Percentiles rank a stretch among this genome's conserved stretches.
These are phyloP conservation scores for Acrocyrtus sp. DNA, from an alignment of 2,888 invertebrate species.

Conservation along the genomic window DNA sequence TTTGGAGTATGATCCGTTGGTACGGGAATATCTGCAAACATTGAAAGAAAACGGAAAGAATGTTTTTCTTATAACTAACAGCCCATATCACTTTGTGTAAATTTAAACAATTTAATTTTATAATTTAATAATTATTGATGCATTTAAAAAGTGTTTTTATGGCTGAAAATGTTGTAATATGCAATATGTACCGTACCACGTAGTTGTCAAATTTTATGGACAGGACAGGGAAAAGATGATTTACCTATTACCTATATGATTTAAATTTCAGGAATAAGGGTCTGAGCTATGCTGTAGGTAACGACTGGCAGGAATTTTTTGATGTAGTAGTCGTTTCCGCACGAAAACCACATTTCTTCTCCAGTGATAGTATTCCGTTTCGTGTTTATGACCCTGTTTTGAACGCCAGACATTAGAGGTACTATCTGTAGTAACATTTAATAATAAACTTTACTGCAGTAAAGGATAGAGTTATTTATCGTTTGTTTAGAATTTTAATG, in stretches of 20 bases:
- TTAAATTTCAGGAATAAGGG: slow-evolving; percentile 77
- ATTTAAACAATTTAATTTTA: not conserved
- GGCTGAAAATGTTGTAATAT: too few relatives aligned
- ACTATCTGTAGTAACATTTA: slow-evolving; percentile 39
- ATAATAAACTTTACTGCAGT: too few relatives aligned
- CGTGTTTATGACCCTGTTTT: slow-evolving; percentile 85
- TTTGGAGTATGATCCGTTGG: slow-evolving; percentile 78
- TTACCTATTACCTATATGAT: too few relatives aligned
- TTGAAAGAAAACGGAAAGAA: slow-evolving; percentile 82
- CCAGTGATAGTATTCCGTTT: slow-evolving; percentile 86
- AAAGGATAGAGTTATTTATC: not conserved
- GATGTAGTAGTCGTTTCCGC: slow-evolving; percentile 96
- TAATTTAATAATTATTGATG: not conserved
- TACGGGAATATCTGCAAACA: slow-evolving; percentile 80
- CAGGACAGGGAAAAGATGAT: too few relatives aligned
- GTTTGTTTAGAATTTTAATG: not conserved
- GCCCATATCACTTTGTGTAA: slow-evolving; percentile 95
- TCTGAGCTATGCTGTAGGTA: slow-evolving; percentile 88
- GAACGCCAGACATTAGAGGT: slow-evolving; percentile 84
- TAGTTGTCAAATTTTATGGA: too few relatives aligned
- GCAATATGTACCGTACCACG: too few relatives aligned
- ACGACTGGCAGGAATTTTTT: slow-evolving; percentile 89
- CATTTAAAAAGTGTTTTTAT: too few relatives aligned
- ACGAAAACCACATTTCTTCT: slow-evolving; percentile 96
- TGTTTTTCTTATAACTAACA: slow-evolving; percentile 95